Conservation (phyloP, 2,888 invertebrate species). For the Acronicta alni region DNA sequence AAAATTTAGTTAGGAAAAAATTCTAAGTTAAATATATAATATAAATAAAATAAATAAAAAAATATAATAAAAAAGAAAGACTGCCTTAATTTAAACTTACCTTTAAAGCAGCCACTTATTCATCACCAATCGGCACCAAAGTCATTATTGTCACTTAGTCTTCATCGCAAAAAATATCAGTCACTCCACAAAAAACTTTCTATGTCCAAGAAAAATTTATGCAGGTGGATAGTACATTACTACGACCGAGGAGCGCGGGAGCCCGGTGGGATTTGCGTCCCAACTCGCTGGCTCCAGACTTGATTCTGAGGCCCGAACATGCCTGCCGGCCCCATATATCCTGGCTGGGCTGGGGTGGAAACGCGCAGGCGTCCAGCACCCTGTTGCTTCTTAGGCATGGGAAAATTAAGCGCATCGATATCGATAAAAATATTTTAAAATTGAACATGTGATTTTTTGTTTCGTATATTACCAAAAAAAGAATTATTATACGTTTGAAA, state of each 20-base stretch:
- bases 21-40: not conserved
- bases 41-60: not conserved
- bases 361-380: conserved; percentile 88
- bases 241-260: conserved; percentile 63
- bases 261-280: conserved; percentile 61
- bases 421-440: conserved; percentile 60
- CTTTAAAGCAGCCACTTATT: conserved; percentile 64
- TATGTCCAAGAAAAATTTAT: conserved; percentile 46
- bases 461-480: too few species aligned
- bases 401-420: conserved; percentile 31
- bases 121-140: conserved; percentile 62
- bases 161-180: conserved; percentile 63
- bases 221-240: conserved; percentile 70
- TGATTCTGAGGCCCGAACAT: conserved; percentile 74
- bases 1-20: not conserved
- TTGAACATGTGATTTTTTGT: not conserved
- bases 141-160: conserved; percentile 69
- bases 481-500: too few species aligned
- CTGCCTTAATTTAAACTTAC: conserved; percentile 63
- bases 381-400: conserved; percentile 85
- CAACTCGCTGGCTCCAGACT: conserved; percentile 72
- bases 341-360: conserved; percentile 70
- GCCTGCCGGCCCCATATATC: conserved; percentile 77
- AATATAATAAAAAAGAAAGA: not conserved
- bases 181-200: conserved; percentile 69